Percentiles rank a stretch among this genome's conserved stretches.
Conservation (phyloP, 2,797 vertebrate species). For the Sebastiscus albofasciatus region DNA sequence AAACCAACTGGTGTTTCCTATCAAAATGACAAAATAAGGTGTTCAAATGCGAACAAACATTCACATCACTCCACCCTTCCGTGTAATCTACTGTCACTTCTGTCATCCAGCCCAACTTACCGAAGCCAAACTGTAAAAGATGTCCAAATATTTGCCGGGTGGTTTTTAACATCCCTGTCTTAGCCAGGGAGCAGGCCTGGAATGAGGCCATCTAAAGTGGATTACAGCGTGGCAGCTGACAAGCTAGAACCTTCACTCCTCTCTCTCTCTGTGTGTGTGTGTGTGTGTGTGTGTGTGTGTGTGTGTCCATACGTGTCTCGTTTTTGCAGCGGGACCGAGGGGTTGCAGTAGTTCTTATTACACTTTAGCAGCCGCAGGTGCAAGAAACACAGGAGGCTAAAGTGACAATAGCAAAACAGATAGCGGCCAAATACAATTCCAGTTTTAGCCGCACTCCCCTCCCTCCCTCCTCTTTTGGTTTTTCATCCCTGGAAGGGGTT, state of each 20-base stretch:
- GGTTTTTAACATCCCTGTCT: conserved; percentile 24
- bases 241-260: conserved; percentile 7
- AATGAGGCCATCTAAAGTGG: conserved; percentile 51
- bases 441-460: conserved; percentile 24
- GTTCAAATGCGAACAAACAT: not conserved
- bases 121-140: conserved; percentile 1
- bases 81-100: conserved; percentile 27
- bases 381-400: conserved; percentile 30
- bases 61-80: not conserved
- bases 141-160: conserved; percentile 25
- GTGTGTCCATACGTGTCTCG: not conserved
- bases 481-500: conserved; percentile 51
- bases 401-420: conserved; percentile 40
- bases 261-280: not conserved
- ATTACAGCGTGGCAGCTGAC: conserved; percentile 37
- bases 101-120: conserved; percentile 3
- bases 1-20: conserved; percentile 19
- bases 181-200: conserved; percentile 20
- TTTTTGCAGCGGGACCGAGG: not conserved
- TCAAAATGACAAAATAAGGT: conserved; percentile 35
- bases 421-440: conserved; percentile 41
- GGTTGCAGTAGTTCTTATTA: conserved; percentile 15
- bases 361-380: conserved; percentile 36
- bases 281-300: not conserved
- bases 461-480: not conserved